Base-by-base conservation (phyloP, 2,113 vertebrate species). In the Empidonax traillii region DNA sequence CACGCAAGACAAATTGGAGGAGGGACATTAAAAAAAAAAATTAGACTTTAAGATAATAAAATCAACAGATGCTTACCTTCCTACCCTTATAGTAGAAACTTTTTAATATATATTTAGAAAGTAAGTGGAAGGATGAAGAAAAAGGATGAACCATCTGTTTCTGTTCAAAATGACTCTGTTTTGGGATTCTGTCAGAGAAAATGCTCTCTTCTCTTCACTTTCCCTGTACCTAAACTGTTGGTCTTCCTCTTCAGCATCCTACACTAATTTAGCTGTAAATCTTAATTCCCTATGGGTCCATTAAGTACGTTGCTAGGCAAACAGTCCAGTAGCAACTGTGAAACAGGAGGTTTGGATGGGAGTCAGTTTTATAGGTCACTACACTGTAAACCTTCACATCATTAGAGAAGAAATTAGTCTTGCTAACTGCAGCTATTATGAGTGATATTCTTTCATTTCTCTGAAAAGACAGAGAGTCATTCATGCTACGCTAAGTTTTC, bases 301-400 rank as follows among this genome's bases (percentile, higher is more conserved):
- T 97, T 97, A 98, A 94, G 63, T 85, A 95, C 62, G 94, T 94
- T 98, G 96, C 97, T 95, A 97, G 94, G 95, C 97, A 97, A 97
- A 97, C 69, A 94, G 72, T 91, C 77, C 78, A 86, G 85, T 44
- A 92, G 62, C 80, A 93, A 94, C 89, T 75, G n/a, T 75, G 96
- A 94, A 93, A 95, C 75, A 95, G 78, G 43, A 96, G 51, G 23
- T 24, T 59, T 96, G 96, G 94, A 95, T 30, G 39, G 65, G 15
- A 92, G 96, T 91, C 97, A 96, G 91, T 90, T 94, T 90, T 91
- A n/a, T 56, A 95, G 97, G 95, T 97, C 95, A 97, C 79, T 89
- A 95, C 53, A 79, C 89, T 93, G 93, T 94, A 96, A 98, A 93
- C 84, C 71, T 87, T 88, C 84, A 96, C 61, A 95, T 93, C 78